Percentiles rank a stretch among this genome's conserved stretches.
These are phyloP conservation scores for Miltochrista miniata DNA, from an alignment of 2,888 invertebrate species.

Conservation along the genomic window DNA sequence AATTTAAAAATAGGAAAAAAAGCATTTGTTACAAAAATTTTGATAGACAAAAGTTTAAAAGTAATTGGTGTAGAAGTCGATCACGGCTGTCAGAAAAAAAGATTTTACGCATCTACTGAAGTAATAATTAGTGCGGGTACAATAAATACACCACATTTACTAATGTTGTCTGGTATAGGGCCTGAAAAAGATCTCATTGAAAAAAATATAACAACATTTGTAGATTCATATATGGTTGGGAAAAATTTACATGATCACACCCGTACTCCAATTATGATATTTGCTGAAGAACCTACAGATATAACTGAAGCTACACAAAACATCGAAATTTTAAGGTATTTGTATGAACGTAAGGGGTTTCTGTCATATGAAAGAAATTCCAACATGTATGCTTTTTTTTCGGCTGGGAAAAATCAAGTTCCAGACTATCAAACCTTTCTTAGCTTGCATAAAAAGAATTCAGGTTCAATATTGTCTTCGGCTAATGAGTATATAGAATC, in stretches of 20 bases:
- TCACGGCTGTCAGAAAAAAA: conserved; percentile 3
- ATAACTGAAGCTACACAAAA: neutral
- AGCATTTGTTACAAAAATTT: conserved; percentile 18
- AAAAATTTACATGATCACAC: conserved; percentile 30
- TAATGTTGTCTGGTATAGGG: conserved; percentile 35
- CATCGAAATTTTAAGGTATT: conserved; percentile 17
- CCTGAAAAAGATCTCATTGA: conserved; percentile 18
- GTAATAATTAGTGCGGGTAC: conserved; percentile 28
- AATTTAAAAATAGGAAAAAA: conserved; percentile 26
- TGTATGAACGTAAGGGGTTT: conserved; percentile 19
- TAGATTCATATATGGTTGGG: conserved; percentile 28
- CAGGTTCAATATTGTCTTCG: conserved; percentile 6
- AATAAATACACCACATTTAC: conserved; percentile 21
- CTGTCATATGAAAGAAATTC: conserved; percentile 5
- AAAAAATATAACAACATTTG: conserved; percentile 8
- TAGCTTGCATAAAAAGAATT: neutral
- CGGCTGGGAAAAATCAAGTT: conserved; percentile 3
- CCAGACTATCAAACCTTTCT: conserved; percentile 15
- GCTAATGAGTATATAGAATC: conserved; percentile 16
- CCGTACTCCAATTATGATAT: conserved; percentile 9
- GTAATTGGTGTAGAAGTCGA: conserved; percentile 19
- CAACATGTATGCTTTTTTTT: conserved; percentile 10
- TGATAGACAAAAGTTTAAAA: conserved; percentile 7
- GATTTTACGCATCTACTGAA: conserved; percentile 18
- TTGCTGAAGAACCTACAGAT: conserved; percentile 3